Evolutionary conservation across 2,113 vertebrate genomes (phyloP), one percentile per base, ranked within the genome.

Genomic region (Eretmochelys imbricata): DNA sequence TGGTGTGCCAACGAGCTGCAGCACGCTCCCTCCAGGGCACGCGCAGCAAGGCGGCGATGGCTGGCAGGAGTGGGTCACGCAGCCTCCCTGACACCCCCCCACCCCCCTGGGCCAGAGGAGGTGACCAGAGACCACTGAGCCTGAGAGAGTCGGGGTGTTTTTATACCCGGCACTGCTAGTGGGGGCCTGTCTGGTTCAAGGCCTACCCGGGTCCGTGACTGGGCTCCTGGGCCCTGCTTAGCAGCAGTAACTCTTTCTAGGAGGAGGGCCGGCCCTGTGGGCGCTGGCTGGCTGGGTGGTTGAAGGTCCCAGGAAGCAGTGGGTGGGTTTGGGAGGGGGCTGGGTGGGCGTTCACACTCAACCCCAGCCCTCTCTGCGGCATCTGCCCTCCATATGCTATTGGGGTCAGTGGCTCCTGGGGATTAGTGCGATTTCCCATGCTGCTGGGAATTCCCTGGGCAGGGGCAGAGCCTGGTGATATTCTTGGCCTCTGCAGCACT

Each of bases 401-500:
- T 53, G 10, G 88, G 84, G 38, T 89, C 65, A 83, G 93, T n/a
- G 85, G 89, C 89, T 90, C 82, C 48, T 65, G 75, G 20, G 84
- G 76, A 54, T 95, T 96, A 48, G 88, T 83, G 38, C 69, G 49
- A 5, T 54, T 87, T 72, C 11, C 50, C 16, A 0, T 83, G 38
- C 82, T 0, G 0, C 81, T 1, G 85, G 84, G 81, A 96, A 89
- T 87, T 87, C 65, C 8, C 35, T 5, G 65, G 35, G n/a, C 49
- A 22, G 13, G 31, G 62, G 62, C 62, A 38, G 65, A 35, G n/a
- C 8, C 16, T 38, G n/a, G 35, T 35, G 65, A 5, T 5, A 4
- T 38, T 72, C 65, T 72, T 72, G 65, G 3, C 19, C 50, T 55
- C 0, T 0, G 0, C 0, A 0, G 10, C 0, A 0, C 11, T 62